These are phyloP conservation scores for Hyperopisus bebe DNA, from an alignment of 2,113 vertebrate genomes.

Conservation along the genomic window DNA sequence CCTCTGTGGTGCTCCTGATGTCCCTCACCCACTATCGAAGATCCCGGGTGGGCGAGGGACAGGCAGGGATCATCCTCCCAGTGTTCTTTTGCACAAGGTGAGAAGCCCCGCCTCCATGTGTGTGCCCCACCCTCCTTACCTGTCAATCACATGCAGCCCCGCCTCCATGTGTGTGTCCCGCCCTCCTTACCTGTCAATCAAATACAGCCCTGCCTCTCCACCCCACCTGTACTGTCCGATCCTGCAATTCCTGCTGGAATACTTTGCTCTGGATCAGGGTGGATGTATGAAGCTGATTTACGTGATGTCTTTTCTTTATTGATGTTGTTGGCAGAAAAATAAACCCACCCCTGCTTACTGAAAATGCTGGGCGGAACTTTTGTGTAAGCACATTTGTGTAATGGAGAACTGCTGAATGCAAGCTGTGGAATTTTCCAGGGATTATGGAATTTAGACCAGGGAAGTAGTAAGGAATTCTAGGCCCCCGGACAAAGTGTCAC, in stretches of 20 bases:
- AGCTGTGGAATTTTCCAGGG: background rate
- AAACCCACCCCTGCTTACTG: background rate
- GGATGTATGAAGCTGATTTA: background rate
- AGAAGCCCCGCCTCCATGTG: slow-evolving; percentile 24
- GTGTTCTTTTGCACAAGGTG: slow-evolving; percentile 88
- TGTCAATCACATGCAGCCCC: too few species aligned
- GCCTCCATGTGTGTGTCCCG: background rate
- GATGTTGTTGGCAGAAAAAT: background rate
- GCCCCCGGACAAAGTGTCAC: background rate
- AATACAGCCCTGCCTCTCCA: background rate
- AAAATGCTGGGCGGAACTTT: background rate
- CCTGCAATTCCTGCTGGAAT: background rate
- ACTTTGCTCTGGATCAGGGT: background rate
- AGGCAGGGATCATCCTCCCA: slow-evolving; percentile 95
- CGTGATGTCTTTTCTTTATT: background rate
- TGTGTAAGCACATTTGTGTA: background rate
- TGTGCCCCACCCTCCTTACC: too few species aligned
- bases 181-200: background rate
- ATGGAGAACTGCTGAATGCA: background rate
- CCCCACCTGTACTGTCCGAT: background rate
- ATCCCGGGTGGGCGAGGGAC: slow-evolving; percentile 99
- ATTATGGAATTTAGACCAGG: background rate
- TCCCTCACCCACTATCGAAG: slow-evolving; percentile 99
- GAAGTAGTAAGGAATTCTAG: background rate
- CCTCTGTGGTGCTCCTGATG: slow-evolving; percentile 99